Conservation (phyloP, 2,888 invertebrate genomes). For the Caprella mutica region DNA sequence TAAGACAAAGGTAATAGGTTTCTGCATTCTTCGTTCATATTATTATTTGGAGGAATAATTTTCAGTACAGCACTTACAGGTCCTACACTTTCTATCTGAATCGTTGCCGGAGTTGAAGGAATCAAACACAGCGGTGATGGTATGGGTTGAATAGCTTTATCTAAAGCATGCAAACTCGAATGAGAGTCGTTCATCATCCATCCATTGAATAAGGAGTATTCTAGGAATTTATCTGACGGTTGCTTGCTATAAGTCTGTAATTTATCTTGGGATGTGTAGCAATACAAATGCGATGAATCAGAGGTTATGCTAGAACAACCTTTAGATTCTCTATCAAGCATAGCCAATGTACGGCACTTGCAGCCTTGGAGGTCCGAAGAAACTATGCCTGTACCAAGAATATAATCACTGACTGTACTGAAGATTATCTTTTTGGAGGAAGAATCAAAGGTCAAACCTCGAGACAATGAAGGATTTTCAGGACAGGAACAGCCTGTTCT, state of each 20-base stretch:
- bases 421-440: background rate
- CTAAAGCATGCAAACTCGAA: constrained; percentile 20
- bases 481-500: constrained; percentile 21
- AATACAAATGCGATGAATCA: too few species aligned
- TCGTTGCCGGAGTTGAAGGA: background rate
- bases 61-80: constrained; percentile 1
- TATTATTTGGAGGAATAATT: background rate
- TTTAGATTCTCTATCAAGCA: too few species aligned
- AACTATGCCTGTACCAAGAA: background rate
- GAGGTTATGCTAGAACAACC: too few species aligned
- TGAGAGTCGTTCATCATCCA: too few species aligned
- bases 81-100: background rate
- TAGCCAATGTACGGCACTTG: background rate
- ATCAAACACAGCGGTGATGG: constrained; percentile 5
- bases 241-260: constrained; percentile 6
- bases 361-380: background rate
- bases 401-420: background rate
- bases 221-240: constrained; percentile 15
- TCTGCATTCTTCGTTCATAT: background rate
- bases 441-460: constrained; percentile 18
- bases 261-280: too few species aligned
- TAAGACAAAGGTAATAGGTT: background rate
- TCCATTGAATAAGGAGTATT: constrained; percentile 20
- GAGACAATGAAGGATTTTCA: constrained; percentile 9
- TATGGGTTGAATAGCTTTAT: constrained; percentile 22